Evolutionary conservation across 2,888 invertebrate genomes (phyloP).

Genomic region (Papilio protenor): DNA sequence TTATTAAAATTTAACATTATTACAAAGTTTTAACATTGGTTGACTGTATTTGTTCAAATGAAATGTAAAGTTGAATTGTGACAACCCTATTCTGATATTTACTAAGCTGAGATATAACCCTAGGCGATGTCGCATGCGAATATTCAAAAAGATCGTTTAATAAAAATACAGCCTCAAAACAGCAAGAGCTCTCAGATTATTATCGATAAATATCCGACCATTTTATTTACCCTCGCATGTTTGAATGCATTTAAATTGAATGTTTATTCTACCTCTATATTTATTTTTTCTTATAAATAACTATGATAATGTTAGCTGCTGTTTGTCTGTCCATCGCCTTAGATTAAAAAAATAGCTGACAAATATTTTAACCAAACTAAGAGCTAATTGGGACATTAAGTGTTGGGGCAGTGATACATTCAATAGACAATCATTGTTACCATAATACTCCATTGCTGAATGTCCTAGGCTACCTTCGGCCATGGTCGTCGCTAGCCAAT

Average conservation of each 20-base stretch:
- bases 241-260: constrained; percentile 22
- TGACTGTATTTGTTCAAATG: neutral
- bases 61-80: neutral
- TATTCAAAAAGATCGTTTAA: neutral
- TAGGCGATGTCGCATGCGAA: neutral
- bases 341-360: no score
- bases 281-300: constrained; percentile 3
- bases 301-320: neutral
- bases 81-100: constrained; percentile 20
- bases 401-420: no score
- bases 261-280: constrained; percentile 23
- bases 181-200: constrained; percentile 19
- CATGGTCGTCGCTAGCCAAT: no score
- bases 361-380: no score
- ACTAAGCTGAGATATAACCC: neutral
- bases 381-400: no score
- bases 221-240: constrained; percentile 26
- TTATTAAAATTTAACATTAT: no score
- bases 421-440: no score
- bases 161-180: constrained; percentile 24
- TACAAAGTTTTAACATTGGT: no score
- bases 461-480: no score
- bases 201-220: constrained; percentile 26
- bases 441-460: no score
- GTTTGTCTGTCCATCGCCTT: neutral